Percentiles rank a stretch among this genome's conserved stretches.
phyloP scores from a whole-genome alignment of 1,140 invertebrate species.

The Littorina saxatilis region DNA sequence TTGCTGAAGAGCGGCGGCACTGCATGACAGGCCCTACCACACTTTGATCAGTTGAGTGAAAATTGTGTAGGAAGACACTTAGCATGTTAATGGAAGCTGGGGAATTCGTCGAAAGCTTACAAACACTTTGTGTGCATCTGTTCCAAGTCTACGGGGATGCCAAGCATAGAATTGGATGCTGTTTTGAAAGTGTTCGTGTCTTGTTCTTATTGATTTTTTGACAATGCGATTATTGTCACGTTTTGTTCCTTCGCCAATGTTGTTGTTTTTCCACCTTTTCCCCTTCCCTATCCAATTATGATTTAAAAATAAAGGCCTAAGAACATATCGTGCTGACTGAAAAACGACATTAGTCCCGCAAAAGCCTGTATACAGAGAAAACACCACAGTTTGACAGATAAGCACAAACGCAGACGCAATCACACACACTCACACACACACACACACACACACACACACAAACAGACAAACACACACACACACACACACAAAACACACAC shows the following conservation, averaged over 20 bases:
- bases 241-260: neutral
- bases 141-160: neutral
- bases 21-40: too few species aligned
- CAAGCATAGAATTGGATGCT: too few species aligned
- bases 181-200: neutral
- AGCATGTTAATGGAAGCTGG: too few species aligned
- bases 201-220: neutral
- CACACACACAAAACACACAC: constrained; percentile 14
- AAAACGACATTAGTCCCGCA: neutral
- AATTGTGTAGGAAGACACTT: too few species aligned
- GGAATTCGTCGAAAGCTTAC: too few species aligned
- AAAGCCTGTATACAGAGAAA: neutral
- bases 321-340: too few species aligned
- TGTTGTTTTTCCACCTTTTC: neutral
- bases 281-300: neutral
- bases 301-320: too few species aligned
- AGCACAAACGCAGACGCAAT: neutral
- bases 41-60: too few species aligned
- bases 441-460: constrained; percentile 24
- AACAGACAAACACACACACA: neutral
- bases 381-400: neutral
- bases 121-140: too few species aligned
- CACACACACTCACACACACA: constrained; percentile 10
- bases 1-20: too few species aligned
- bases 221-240: neutral